These are phyloP conservation scores for Mugil cephalus DNA, from an alignment of 2,113 vertebrate genomes.

Conservation along the genomic window DNA sequence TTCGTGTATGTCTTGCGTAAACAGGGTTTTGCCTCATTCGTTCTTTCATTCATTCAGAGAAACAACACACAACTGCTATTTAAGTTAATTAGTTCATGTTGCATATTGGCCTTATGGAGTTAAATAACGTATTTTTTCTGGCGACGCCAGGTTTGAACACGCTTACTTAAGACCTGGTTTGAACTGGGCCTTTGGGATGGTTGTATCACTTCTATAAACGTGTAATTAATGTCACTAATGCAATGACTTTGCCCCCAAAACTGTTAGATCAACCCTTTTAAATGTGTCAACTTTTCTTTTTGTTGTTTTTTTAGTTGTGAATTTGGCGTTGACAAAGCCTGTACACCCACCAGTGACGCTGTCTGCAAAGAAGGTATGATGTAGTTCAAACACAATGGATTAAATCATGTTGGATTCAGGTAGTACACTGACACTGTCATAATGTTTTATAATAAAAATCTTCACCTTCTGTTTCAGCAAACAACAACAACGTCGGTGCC, in stretches of 20 bases:
- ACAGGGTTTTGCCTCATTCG: too few species aligned
- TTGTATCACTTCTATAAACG: too few species aligned
- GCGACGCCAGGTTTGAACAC: too few species aligned
- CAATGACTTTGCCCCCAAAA: not conserved
- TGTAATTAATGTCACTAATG: too few species aligned
- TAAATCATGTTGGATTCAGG: not conserved
- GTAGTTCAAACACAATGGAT: not conserved
- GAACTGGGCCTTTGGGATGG: too few species aligned
- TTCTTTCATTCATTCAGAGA: too few species aligned
- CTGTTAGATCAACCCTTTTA: not conserved
- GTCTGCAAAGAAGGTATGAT: constrained; percentile 64
- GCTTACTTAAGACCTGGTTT: too few species aligned
- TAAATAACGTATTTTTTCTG: too few species aligned
- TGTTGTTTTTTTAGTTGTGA: constrained; percentile 67
- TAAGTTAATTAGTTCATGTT: too few species aligned
- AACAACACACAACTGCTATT: too few species aligned
- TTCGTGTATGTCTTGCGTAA: too few species aligned
- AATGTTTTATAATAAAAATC: not conserved
- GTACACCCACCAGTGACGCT: constrained; percentile 56
- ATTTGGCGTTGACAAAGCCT: constrained; percentile 12
- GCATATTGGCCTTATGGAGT: too few species aligned
- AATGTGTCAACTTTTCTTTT: not conserved
- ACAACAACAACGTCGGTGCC: accelerated
- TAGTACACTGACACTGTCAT: not conserved
- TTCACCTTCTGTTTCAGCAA: constrained; percentile 24